Evolutionary conservation across 2,888 invertebrate species (phyloP), one percentile per base, ranked within the genome.

Genomic region (Scaeva pyrastri): DNA sequence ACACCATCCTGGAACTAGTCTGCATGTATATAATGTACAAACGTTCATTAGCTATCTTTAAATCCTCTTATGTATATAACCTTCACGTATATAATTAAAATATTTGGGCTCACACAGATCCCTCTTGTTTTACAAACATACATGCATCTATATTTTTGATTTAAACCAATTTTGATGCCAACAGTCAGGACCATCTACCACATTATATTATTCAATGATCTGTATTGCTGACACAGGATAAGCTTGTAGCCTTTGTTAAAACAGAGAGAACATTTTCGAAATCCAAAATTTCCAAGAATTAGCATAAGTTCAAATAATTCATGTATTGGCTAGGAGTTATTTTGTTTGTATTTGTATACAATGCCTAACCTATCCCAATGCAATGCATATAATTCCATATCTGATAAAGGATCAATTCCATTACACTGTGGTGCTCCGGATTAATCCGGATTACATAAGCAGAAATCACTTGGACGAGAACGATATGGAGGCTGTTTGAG

Each of bases 321-420:
- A 62, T 62, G 5, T 4, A 56, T n/a, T 23, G 41, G 21, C 12
- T 39, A 39, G 12, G 23, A 23, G 60, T n/a, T 62, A 19, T 58
- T 52, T 68, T 43, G 43, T 55, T 75, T 39, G 36, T 16, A 36
- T 39, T 55, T 48, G 71, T n/a, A 70, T 80, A 62, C 70, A 26
- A 5, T 55, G n/a, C n/a, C n/a, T n/a, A n/a, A n/a, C n/a, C n/a
- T n/a, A n/a, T n/a, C n/a, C n/a, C n/a, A n/a, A n/a, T n/a, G n/a
- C n/a, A n/a, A n/a, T n/a, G n/a, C n/a, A 19, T 48, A 48, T 31
- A 31, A 31, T 31, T 31, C 31, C 31, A 31, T 31, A 31, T 31
- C 31, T 31, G 31, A 31, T 31, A 81, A 75, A 55, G 62, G 70
- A 71, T 75, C 81, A 75, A 58, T 62, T 62, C 41, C 36, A 75